phyloP scores from a whole-genome alignment of 2,797 vertebrate genomes.

The Momotus momota region DNA sequence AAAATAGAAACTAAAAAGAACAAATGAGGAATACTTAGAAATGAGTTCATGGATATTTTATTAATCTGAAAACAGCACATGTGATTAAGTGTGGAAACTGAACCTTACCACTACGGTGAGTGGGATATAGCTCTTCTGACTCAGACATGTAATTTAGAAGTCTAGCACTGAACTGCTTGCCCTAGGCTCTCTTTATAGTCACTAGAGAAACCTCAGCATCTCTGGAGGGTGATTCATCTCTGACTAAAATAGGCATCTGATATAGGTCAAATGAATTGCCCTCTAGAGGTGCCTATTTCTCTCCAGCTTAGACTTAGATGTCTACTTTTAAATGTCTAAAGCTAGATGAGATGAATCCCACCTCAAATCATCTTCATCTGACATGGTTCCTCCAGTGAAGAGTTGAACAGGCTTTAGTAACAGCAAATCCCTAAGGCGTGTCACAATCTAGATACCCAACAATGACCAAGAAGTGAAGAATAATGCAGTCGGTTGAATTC shows the following conservation, averaged over 20 bases:
- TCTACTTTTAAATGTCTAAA: slow-evolving; percentile 34
- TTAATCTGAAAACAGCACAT: slow-evolving; percentile 18
- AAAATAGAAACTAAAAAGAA: neutral
- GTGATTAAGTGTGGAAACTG: slow-evolving; percentile 32
- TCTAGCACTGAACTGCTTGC: slow-evolving; percentile 40
- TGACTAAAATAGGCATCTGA: slow-evolving; percentile 43
- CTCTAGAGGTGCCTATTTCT: slow-evolving; percentile 33
- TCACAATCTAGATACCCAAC: neutral
- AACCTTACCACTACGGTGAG: neutral
- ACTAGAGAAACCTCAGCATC: slow-evolving; percentile 33
- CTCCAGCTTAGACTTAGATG: slow-evolving; percentile 9
- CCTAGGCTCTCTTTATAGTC: slow-evolving; percentile 42
- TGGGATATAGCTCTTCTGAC: slow-evolving; percentile 17
- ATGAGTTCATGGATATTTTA: neutral
- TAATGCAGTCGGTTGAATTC: rapidly evolving
- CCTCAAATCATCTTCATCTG: slow-evolving; percentile 10
- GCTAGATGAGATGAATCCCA: neutral
- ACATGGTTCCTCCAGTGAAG: neutral
- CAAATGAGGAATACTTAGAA: neutral
- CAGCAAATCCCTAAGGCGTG: neutral
- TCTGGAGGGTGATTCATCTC: slow-evolving; percentile 53
- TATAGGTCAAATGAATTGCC: slow-evolving; percentile 57
- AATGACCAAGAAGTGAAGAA: neutral
- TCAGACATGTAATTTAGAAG: slow-evolving; percentile 8
- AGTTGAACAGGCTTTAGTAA: neutral